Percentiles rank a stretch among this genome's conserved stretches.
These are phyloP conservation scores for Scaptodrosophila lebanonensis DNA, from an alignment of 1,140 invertebrate species.

Conservation along the genomic window DNA sequence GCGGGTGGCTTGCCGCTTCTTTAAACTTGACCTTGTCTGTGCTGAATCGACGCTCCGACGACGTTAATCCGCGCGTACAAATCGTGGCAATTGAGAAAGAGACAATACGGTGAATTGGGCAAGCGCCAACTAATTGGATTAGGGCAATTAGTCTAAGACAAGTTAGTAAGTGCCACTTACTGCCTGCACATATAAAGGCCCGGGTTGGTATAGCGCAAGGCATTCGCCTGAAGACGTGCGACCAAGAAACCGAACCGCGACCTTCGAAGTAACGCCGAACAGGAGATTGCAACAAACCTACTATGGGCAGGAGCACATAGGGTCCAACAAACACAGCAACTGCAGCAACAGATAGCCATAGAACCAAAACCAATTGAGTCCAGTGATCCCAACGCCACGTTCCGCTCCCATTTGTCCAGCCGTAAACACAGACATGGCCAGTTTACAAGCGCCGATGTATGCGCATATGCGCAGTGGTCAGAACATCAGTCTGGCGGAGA, in stretches of 20 bases:
- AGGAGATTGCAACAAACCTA: constrained; percentile 22
- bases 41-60: constrained; percentile 22
- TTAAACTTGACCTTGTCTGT: constrained; percentile 63
- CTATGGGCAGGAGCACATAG: constrained; percentile 60
- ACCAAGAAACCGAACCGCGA: constrained; percentile 14
- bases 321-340: too few relatives aligned
- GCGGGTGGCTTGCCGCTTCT: constrained; percentile 17
- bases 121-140: constrained; percentile 64
- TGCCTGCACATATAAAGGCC: constrained; percentile 43
- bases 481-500: constrained; percentile 86
- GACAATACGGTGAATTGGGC: constrained; percentile 54
- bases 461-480: constrained; percentile 64
- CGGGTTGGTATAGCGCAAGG: constrained; percentile 4
- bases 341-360: constrained; percentile 16
- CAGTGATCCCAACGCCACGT: constrained; percentile 28
- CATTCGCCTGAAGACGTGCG: constrained; percentile 54
- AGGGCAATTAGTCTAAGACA: constrained; percentile 66
- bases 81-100: constrained; percentile 49
- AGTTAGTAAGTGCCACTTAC: constrained; percentile 38
- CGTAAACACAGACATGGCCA: constrained; percentile 37
- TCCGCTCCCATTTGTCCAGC: not conserved
- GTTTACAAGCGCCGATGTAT: constrained; percentile 50
- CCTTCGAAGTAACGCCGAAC: too few relatives aligned
- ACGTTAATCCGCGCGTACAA: constrained; percentile 56
- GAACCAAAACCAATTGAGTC: constrained; percentile 32